Evolutionary conservation across 2,113 vertebrate species (phyloP), one percentile per base, ranked within the genome.

Genomic region (Nyctibius bracteatus): DNA sequence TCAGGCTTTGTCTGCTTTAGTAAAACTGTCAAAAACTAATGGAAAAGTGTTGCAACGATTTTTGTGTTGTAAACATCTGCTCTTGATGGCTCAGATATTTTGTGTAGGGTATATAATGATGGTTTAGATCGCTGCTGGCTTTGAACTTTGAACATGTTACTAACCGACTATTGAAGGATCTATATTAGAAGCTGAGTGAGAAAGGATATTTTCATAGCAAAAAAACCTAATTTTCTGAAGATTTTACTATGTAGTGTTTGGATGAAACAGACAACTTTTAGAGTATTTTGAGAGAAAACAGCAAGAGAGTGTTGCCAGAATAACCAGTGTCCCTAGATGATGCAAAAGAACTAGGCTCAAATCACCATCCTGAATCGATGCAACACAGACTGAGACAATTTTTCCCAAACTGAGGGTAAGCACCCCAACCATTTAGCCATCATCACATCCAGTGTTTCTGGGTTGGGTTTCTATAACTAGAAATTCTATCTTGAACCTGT

Each of bases 31-130:
- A 93, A 90, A 95, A 93, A 63, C 44, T 75, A 79, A 87, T 79
- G 49, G 68, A 92, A 95, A 91, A 1, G 8, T 81, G 81, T 81
- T 93, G 80, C 62, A 94, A 90, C 0, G 18, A 82, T 52, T 95
- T 96, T 88, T 79, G 61, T 94, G 77, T 54, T 96, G 91, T 93
- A 95, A 96, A 96, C 77, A 96, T 80, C 72, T 86, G 77, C 59
- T 74, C 90, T 65, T 55, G 61, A 81, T 67, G 82, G 83, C 70
- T 84, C 62, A 52, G 65, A 54, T 88, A 57, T 84, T 95, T 84
- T 75, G 81, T 84, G 72, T 33, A 86, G 39, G 72, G 79, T 93
- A 33, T 37, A 67, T 67, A 88, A 86, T 55, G 49, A 88, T 28
- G 44, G 94, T 81, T 93, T 91, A 52, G 31, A 86, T 57, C 3